These are phyloP conservation scores for human (Homo sapiens) DNA, from an alignment of 2,113 vertebrate species.

Conservation along the genomic window DNA sequence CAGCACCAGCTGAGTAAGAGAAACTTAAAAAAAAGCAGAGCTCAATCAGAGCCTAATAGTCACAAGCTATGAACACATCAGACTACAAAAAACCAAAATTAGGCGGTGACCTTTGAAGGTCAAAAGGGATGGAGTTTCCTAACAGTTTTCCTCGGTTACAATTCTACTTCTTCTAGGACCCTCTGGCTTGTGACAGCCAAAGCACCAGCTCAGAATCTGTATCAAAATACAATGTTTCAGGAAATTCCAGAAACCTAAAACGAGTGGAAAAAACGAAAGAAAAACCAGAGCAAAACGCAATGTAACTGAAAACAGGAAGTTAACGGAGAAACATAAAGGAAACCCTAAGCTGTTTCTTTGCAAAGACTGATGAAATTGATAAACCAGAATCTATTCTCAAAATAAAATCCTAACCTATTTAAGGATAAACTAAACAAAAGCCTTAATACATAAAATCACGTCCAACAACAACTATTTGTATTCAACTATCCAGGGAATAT, in stretches of 20 bases:
- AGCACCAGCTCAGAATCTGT: background rate
- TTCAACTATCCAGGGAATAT: fast-evolving
- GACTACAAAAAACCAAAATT: too few species aligned
- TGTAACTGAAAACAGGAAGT: background rate
- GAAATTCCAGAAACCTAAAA: background rate
- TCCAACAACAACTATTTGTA: fast-evolving
- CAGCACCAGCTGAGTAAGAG: background rate
- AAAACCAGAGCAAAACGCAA: background rate
- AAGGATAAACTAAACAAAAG: fast-evolving
- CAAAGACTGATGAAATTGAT: fast-evolving
- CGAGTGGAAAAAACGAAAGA: background rate
- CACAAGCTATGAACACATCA: fast-evolving
- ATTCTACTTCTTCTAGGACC: background rate
- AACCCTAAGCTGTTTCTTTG: background rate
- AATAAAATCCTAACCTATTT: fast-evolving
- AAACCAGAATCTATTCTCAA: too few species aligned
- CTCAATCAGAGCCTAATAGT: fast-evolving
- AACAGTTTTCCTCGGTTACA: fast-evolving
- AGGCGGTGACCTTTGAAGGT: fast-evolving
- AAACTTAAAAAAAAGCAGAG: background rate
- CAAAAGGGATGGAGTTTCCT: background rate
- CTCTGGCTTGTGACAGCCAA: background rate
- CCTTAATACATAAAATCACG: background rate
- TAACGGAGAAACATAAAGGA: background rate
- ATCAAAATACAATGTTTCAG: background rate